Conservation (phyloP, 2,113 vertebrate species). For the Oreochromis niloticus region DNA sequence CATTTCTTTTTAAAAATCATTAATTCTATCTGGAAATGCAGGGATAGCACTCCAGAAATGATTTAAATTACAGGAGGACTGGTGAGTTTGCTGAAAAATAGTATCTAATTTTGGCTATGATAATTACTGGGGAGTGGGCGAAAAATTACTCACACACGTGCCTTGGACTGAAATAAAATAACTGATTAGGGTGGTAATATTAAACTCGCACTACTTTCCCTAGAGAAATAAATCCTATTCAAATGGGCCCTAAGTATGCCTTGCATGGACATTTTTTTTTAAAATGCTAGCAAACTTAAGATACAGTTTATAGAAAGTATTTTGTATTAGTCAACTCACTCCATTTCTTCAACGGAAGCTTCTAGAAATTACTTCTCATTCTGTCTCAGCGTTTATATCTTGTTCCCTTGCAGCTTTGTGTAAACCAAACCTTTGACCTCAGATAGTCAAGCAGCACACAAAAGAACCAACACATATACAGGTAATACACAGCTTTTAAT, state of each 20-base stretch:
- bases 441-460: neutral
- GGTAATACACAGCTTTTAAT: slow-evolving; percentile 15
- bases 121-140: neutral
- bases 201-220: neutral
- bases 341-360: neutral
- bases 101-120: neutral
- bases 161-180: neutral
- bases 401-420: neutral
- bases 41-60: neutral
- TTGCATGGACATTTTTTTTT: neutral
- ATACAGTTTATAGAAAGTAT: neutral
- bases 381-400: neutral
- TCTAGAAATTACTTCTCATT: neutral
- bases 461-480: neutral
- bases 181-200: neutral
- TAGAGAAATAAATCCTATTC: neutral
- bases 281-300: neutral
- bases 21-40: neutral
- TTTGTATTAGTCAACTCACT: neutral
- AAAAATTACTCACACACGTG: neutral
- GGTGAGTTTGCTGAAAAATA: neutral
- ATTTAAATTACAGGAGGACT: neutral
- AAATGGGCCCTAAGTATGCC: neutral
- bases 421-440: neutral
- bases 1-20: neutral